phyloP scores from a whole-genome alignment of 2,113 vertebrate species.

The Aplodontia rufa region DNA sequence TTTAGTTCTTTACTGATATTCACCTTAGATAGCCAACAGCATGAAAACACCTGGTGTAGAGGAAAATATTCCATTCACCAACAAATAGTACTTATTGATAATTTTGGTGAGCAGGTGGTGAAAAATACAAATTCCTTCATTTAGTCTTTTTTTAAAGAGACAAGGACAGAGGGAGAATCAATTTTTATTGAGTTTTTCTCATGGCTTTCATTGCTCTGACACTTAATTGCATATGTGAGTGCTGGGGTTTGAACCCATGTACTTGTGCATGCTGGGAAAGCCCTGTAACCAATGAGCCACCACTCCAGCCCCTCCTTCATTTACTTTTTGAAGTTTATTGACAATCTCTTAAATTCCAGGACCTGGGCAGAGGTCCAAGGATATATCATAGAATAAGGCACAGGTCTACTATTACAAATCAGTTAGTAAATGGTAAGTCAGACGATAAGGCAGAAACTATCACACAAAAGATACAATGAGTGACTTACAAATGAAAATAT shows the following conservation, averaged over 20 bases:
- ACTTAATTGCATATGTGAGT: too few species aligned
- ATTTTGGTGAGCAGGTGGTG: constrained; percentile 11
- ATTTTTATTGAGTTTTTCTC: too few species aligned
- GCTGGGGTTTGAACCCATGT: too few species aligned
- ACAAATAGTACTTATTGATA: background rate
- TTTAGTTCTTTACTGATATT: background rate
- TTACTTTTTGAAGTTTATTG: background rate
- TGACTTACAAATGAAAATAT: background rate
- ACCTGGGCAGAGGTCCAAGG: background rate
- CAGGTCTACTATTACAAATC: background rate
- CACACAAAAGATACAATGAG: background rate
- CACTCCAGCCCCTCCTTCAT: too few species aligned
- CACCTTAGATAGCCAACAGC: constrained; percentile 11
- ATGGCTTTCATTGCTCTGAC: too few species aligned
- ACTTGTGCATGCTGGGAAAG: too few species aligned
- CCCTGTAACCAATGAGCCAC: too few species aligned
- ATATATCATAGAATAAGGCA: background rate
- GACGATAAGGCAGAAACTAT: background rate
- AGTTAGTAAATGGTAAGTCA: background rate
- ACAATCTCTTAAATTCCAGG: background rate
- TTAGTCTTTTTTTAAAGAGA: constrained; percentile 34
- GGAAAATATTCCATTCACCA: constrained; percentile 1
- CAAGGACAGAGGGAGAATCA: too few species aligned
- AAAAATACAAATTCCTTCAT: constrained; percentile 9
- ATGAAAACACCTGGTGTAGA: background rate